phyloP scores from a whole-genome alignment of 1,140 invertebrate species.

The Mya arenaria region DNA sequence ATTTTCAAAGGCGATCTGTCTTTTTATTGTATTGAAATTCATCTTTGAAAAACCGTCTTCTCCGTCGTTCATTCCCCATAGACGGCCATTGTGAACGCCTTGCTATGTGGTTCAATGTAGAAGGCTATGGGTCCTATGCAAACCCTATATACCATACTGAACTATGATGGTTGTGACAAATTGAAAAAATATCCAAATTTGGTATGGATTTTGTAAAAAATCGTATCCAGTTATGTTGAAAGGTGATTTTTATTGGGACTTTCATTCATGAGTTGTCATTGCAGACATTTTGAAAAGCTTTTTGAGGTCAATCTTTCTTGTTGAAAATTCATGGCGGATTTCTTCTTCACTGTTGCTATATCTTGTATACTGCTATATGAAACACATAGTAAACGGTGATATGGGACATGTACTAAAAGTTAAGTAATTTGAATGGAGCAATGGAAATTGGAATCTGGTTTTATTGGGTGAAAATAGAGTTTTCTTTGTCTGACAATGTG shows the following conservation, averaged over 20 bases:
- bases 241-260: conserved; percentile 71
- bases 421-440: neutral
- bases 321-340: conserved; percentile 55
- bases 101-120: conserved; percentile 54
- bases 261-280: conserved; percentile 71
- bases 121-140: conserved; percentile 54
- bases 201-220: neutral
- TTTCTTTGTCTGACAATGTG: conserved; percentile 27
- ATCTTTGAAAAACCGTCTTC: conserved; percentile 16
- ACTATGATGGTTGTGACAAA: conserved; percentile 57
- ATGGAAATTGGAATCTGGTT: neutral
- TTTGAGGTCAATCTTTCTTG: conserved; percentile 76
- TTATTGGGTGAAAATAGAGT: conserved; percentile 4
- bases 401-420: neutral
- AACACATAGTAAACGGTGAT: conserved; percentile 18
- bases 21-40: neutral
- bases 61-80: conserved; percentile 34
- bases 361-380: conserved; percentile 5
- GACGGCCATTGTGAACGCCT: conserved; percentile 62
- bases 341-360: conserved; percentile 33
- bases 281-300: conserved; percentile 73
- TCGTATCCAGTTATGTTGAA: conserved; percentile 25
- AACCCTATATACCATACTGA: conserved; percentile 65
- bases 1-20: neutral
- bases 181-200: conserved; percentile 34